Conservation (phyloP, 1,140 invertebrate species). For the Monochamus saltuarius region DNA sequence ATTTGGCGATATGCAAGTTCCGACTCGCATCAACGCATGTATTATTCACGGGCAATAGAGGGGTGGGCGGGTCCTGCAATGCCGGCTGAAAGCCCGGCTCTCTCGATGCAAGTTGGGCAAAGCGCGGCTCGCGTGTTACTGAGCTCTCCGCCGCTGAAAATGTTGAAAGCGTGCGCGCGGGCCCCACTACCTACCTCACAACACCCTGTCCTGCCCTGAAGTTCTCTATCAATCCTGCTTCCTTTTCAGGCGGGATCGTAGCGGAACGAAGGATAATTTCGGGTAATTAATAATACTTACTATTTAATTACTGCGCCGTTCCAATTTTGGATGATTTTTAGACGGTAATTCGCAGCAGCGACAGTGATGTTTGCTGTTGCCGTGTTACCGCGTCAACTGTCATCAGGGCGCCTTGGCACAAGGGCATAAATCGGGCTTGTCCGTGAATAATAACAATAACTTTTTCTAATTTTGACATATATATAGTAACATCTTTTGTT, state of each 20-base stretch:
- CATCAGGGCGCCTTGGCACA: no score
- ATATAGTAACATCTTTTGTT: no score
- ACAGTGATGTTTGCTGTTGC: no score
- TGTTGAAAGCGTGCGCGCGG: conserved; percentile 37
- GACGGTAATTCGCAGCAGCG: conserved; percentile 9
- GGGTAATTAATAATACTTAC: conserved; percentile 14
- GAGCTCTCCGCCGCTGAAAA: conserved; percentile 27
- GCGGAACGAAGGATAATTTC: conserved; percentile 6
- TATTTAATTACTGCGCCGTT: background rate
- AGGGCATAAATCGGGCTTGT: no score
- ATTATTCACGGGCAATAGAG: conserved; percentile 13
- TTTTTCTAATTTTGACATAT: no score
- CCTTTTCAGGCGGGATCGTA: conserved; percentile 22
- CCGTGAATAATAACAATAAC: no score
- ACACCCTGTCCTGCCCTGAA: conserved; percentile 31
- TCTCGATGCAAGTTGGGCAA: conserved; percentile 7
- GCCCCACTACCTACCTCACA: conserved; percentile 37
- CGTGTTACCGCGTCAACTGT: no score
- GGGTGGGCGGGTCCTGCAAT: conserved; percentile 38
- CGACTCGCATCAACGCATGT: conserved; percentile 12
- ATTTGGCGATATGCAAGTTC: background rate
- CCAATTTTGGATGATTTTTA: conserved; percentile 6
- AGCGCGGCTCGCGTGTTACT: conserved; percentile 35
- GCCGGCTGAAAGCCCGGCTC: conserved; percentile 12
- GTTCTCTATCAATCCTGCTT: conserved; percentile 28